A percentile compares a stretch with the other conserved stretches of the same genome.
phyloP scores from a whole-genome alignment of 2,888 invertebrate genomes.

The Chalcis sispes region DNA sequence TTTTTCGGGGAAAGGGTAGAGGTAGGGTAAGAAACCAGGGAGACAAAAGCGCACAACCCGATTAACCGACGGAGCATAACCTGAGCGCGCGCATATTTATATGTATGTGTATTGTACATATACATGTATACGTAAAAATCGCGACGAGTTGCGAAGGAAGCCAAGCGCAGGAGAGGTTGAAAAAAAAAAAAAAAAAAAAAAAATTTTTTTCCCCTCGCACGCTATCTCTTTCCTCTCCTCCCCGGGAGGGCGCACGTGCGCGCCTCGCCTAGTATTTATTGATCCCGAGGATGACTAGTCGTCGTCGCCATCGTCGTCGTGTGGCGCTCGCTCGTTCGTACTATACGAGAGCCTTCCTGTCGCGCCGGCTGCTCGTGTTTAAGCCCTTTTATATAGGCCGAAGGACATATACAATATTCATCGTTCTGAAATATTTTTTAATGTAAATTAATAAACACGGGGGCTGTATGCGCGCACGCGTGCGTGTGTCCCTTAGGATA shows the following conservation, averaged over 20 bases:
- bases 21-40: too few species aligned
- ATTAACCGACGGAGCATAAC: not conserved
- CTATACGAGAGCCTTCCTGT: constrained; percentile 13
- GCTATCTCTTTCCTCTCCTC: not conserved
- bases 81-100: not conserved
- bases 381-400: not conserved
- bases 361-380: not conserved
- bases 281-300: constrained; percentile 29
- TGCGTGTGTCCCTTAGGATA: too few species aligned
- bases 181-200: too few species aligned
- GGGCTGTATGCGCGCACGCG: constrained; percentile 13
- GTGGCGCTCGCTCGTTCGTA: too few species aligned
- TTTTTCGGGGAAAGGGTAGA: too few species aligned
- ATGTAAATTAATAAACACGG: not conserved
- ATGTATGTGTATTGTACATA: not conserved
- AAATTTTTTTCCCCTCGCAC: too few species aligned
- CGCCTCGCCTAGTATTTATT: constrained; percentile 44
- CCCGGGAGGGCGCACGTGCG: constrained; percentile 14
- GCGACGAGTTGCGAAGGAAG: too few species aligned
- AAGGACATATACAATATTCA: not conserved
- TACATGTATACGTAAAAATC: not conserved
- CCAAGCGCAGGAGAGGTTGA: too few species aligned
- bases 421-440: not conserved
- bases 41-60: not conserved
- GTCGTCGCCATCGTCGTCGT: constrained; percentile 11